Conservation (phyloP, 2,113 vertebrate species). For the Tauraco erythrolophus region DNA sequence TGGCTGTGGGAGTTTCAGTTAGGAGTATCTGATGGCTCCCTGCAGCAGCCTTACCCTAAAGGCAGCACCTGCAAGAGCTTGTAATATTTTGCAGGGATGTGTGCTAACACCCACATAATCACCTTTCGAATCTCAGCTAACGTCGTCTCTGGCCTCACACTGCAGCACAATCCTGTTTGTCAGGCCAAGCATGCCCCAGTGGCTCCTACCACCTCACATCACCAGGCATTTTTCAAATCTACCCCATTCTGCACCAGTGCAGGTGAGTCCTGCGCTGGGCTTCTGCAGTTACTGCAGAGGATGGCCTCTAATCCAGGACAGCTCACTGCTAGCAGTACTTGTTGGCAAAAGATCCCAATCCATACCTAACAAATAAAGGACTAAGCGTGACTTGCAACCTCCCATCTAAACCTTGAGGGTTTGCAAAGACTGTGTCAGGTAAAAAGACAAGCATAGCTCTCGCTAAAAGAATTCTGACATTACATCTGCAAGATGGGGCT, state of each 20-base stretch:
- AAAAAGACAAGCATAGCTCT: background rate
- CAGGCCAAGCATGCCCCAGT: background rate
- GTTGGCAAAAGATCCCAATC: background rate
- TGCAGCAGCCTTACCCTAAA: constrained; percentile 51
- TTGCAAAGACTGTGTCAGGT: background rate
- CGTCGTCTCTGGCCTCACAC: background rate
- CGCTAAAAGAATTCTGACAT: background rate
- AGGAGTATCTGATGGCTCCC: constrained; percentile 23
- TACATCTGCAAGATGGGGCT: background rate
- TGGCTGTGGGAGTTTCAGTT: constrained; percentile 43
- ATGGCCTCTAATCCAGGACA: background rate
- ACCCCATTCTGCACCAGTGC: background rate
- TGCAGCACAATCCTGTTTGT: background rate
- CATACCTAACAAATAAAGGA: background rate
- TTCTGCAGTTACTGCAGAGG: background rate
- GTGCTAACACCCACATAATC: constrained; percentile 25
- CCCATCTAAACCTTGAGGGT: background rate
- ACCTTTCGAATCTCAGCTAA: background rate
- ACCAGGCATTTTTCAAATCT: background rate
- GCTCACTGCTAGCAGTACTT: background rate
- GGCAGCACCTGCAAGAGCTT: constrained; percentile 44
- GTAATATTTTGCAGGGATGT: background rate
- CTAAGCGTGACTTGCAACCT: background rate
- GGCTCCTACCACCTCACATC: background rate
- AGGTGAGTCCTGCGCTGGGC: background rate